Percentiles rank a stretch among this genome's conserved stretches.
Conservation (phyloP, 2,113 vertebrate species). For the Campylorhamphus procurvoides region DNA sequence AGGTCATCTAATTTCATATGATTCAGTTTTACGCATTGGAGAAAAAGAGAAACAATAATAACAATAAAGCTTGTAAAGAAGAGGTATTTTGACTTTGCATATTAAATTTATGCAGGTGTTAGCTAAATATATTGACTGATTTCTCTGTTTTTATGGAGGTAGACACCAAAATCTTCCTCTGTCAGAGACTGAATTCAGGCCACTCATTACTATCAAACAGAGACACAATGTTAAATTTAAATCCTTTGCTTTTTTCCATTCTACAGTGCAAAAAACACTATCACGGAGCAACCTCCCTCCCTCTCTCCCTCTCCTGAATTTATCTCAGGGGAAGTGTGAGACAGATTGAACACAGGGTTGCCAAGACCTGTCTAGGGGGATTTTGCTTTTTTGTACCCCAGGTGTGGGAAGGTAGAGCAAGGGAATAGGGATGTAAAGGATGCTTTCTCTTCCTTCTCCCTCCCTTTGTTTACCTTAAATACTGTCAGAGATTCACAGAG, state of each 20-base stretch:
- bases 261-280: background rate
- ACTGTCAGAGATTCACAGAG: background rate
- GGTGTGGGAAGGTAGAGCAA: slow-evolving; percentile 17
- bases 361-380: slow-evolving; percentile 34
- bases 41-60: background rate
- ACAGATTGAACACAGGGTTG: slow-evolving; percentile 45
- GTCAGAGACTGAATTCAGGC: background rate
- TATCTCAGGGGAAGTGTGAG: slow-evolving; percentile 17
- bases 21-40: background rate
- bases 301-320: background rate
- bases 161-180: background rate
- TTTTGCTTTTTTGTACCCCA: slow-evolving; percentile 13
- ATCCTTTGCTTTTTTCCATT: slow-evolving; percentile 9
- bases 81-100: background rate
- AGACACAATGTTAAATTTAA: background rate
- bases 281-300: background rate
- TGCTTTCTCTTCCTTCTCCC: background rate
- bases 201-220: background rate
- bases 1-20: background rate
- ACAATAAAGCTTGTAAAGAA: background rate
- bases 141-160: background rate
- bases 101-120: background rate
- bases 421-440: slow-evolving; percentile 11
- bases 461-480: background rate
- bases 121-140: background rate